These are phyloP conservation scores for Aphidius ervi DNA, from an alignment of 1,140 invertebrate species.

Conservation along the genomic window DNA sequence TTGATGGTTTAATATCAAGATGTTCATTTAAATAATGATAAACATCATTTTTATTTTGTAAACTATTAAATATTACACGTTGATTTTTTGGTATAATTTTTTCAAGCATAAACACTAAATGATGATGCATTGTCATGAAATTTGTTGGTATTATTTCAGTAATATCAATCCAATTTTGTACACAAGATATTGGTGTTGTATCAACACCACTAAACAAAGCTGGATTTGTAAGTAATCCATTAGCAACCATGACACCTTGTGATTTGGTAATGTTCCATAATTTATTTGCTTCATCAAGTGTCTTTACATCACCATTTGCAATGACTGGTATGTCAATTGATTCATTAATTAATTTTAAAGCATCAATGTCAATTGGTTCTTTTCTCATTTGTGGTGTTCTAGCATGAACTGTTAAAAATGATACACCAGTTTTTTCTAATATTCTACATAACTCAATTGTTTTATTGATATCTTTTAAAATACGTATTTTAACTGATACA, in stretches of 20 bases:
- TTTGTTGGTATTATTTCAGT: slow-evolving; percentile 43
- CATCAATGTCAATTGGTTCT: slow-evolving; percentile 71
- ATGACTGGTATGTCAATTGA: slow-evolving; percentile 75
- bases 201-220: slow-evolving; percentile 72
- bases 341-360: slow-evolving; percentile 70
- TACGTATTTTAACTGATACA: slow-evolving; percentile 88
- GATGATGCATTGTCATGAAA: slow-evolving; percentile 87
- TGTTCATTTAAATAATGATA: slow-evolving; percentile 65
- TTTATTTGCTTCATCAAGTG: slow-evolving; percentile 63
- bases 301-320: slow-evolving; percentile 86
- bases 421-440: slow-evolving; percentile 78
- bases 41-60: slow-evolving; percentile 66
- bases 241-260: slow-evolving; percentile 84
- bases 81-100: slow-evolving; percentile 68
- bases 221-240: slow-evolving; percentile 86
- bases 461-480: slow-evolving; percentile 59
- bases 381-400: slow-evolving; percentile 80
- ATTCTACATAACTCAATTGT: slow-evolving; percentile 73
- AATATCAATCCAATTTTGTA: slow-evolving; percentile 84
- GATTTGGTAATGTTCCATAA: slow-evolving; percentile 68
- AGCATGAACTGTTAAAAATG: slow-evolving; percentile 88
- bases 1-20: slow-evolving; percentile 48
- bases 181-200: slow-evolving; percentile 70
- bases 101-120: slow-evolving; percentile 91
- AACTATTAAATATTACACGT: slow-evolving; percentile 72